phyloP scores from a whole-genome alignment of 2,797 vertebrate species.

The Dryobates pubescens region DNA sequence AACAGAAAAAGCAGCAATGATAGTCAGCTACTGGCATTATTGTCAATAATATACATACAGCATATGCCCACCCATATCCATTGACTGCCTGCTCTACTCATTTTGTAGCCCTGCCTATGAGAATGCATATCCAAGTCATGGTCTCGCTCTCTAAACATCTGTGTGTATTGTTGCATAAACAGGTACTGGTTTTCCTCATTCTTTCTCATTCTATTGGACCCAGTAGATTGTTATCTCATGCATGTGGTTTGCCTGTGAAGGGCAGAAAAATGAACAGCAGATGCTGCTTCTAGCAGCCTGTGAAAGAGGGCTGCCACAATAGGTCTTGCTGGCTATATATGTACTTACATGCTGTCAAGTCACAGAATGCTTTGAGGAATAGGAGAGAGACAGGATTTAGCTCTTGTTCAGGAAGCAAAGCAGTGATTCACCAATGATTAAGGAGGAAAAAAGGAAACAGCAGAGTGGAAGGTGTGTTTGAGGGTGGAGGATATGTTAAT shows the following conservation, averaged over 20 bases:
- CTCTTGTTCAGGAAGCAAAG: neutral
- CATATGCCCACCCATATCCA: neutral
- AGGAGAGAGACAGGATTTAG: neutral
- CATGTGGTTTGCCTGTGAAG: neutral
- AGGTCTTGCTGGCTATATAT: neutral
- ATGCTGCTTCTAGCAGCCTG: neutral
- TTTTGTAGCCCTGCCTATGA: neutral
- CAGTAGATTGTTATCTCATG: neutral
- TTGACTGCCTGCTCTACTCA: neutral
- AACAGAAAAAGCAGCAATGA: neutral
- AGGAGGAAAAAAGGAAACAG: neutral
- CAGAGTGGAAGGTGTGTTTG: too few relatives aligned
- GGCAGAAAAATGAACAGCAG: neutral
- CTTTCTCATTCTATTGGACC: neutral
- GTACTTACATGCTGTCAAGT: neutral
- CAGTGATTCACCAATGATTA: neutral
- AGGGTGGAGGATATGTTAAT: neutral
- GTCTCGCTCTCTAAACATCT: neutral
- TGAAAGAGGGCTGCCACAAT: neutral
- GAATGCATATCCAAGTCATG: neutral
- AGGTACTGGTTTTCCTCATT: slow-evolving; percentile 2
- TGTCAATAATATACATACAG: neutral
- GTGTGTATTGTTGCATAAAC: neutral
- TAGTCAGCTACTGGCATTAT: neutral
- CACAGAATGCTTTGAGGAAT: neutral